Evolutionary conservation across 2,888 invertebrate genomes (phyloP).

Genomic region (Chesias legatella): DNA sequence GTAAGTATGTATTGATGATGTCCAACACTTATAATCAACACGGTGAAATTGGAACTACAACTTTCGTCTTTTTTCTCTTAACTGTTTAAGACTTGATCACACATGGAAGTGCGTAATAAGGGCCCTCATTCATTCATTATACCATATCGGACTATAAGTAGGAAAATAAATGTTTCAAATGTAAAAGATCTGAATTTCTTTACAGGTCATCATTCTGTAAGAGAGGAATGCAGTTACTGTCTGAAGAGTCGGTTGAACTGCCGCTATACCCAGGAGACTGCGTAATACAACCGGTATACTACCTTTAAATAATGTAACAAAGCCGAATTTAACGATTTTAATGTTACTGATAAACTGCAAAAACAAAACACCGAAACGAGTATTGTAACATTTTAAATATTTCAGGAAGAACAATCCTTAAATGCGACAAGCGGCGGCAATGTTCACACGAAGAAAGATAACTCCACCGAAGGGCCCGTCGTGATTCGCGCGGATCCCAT

Average conservation of each 20-base stretch:
- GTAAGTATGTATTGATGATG: constrained; percentile 69
- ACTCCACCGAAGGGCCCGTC: constrained; percentile 45
- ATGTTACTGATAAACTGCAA: no score
- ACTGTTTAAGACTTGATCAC: neutral
- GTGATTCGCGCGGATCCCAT: constrained; percentile 44
- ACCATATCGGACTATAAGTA: no score
- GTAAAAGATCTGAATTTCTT: constrained; percentile 7
- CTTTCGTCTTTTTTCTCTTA: no score
- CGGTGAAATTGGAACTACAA: no score
- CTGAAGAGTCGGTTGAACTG: constrained; percentile 86
- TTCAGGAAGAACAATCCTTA: constrained; percentile 45
- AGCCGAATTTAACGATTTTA: no score
- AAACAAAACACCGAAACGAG: no score
- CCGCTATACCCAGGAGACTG: constrained; percentile 90
- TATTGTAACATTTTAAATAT: no score
- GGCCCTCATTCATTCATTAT: no score
- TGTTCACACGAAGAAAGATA: constrained; percentile 42
- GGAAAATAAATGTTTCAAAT: no score
- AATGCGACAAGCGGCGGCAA: constrained; percentile 38
- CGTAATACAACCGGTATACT: constrained; percentile 79
- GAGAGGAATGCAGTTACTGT: constrained; percentile 85
- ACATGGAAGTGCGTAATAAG: neutral
- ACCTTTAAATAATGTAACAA: constrained; percentile 1
- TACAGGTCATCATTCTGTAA: constrained; percentile 89
- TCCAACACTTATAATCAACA: no score